A percentile compares a stretch with the other conserved stretches of the same genome.
phyloP scores from a whole-genome alignment of 2,888 invertebrate genomes.

The Flabesymbios commensalis region DNA sequence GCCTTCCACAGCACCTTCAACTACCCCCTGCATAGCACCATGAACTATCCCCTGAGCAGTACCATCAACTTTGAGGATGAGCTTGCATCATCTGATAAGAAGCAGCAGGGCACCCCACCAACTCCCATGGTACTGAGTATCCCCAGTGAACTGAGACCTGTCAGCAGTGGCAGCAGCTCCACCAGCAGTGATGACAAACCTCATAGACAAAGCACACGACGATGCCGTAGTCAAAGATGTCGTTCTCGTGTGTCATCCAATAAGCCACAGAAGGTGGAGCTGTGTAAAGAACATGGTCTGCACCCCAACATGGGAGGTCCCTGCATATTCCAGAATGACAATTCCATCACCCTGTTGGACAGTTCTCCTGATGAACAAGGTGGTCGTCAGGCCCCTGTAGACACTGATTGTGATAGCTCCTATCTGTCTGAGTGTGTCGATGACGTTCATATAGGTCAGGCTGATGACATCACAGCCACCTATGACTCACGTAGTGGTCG shows the following conservation, averaged over 20 bases:
- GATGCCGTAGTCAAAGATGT: not conserved
- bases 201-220: not conserved
- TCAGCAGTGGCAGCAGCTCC: too few species aligned
- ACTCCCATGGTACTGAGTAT: not conserved
- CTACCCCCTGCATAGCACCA: constrained; percentile 33
- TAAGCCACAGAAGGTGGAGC: not conserved
- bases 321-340: constrained; percentile 28
- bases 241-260: not conserved
- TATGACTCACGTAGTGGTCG: constrained; percentile 19
- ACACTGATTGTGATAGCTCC: constrained; percentile 34
- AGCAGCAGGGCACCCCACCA: not conserved
- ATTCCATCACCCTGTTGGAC: constrained; percentile 7
- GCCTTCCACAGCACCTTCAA: constrained; percentile 29
- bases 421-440: constrained; percentile 29
- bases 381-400: too few species aligned
- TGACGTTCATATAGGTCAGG: constrained; percentile 13
- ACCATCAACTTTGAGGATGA: constrained; percentile 7
- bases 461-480: constrained; percentile 22
- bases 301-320: constrained; percentile 30
- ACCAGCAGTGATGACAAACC: too few species aligned
- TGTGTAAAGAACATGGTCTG: constrained; percentile 32
- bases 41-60: constrained; percentile 32
- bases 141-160: too few species aligned
- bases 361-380: not conserved
- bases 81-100: not conserved